Percentiles rank a stretch among this genome's conserved stretches.
Conservation (phyloP, 2,113 vertebrate genomes). For the Zosterops lateralis region DNA sequence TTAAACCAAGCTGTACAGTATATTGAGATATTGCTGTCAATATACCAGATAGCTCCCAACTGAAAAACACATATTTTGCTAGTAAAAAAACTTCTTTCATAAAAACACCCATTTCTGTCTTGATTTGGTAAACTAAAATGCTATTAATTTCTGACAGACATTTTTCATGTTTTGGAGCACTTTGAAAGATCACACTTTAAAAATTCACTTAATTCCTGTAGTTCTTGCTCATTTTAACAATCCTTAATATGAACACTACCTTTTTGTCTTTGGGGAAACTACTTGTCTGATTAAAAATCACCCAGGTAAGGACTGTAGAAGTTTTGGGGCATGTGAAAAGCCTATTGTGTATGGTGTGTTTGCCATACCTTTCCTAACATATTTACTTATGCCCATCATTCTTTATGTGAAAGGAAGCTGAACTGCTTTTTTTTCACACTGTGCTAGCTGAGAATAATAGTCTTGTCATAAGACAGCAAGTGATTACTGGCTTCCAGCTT, state of each 20-base stretch:
- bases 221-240: not conserved
- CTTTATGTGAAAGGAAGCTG: constrained; percentile 22
- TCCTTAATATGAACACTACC: not conserved
- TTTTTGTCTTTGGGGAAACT: not conserved
- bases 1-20: not conserved
- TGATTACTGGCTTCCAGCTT: not conserved
- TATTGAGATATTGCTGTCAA: not conserved
- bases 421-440: constrained; percentile 25
- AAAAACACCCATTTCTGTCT: not conserved
- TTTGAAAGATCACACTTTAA: not conserved
- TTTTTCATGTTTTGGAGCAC: not conserved
- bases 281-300: not conserved
- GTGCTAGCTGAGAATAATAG: constrained; percentile 27
- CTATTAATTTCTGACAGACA: not conserved
- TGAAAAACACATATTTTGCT: not conserved
- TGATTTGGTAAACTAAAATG: not conserved
- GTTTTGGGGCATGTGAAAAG: not conserved
- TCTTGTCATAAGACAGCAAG: not conserved
- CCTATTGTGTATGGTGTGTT: not conserved
- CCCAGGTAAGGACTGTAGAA: not conserved
- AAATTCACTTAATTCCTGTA: constrained; percentile 10
- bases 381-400: constrained; percentile 13
- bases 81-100: not conserved
- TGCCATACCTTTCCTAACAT: not conserved
- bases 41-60: not conserved